Percentiles rank a stretch among this genome's conserved stretches.
Conservation (phyloP, 1,140 invertebrate species). For the Mercenaria mercenaria region DNA sequence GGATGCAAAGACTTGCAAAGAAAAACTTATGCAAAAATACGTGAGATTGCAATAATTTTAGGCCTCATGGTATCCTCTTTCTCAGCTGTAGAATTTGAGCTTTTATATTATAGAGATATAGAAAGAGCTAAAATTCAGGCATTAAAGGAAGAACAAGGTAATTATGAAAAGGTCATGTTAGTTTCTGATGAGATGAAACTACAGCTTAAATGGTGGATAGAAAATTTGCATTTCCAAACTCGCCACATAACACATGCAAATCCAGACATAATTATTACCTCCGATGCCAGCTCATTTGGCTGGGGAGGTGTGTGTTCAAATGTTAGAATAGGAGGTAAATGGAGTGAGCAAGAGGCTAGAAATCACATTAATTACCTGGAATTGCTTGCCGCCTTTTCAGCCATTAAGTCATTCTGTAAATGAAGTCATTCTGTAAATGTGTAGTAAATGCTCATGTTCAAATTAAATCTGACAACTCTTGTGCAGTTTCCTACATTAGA, state of each 20-base stretch:
- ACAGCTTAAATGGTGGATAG: constrained; percentile 31
- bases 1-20: background rate
- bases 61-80: constrained; percentile 32
- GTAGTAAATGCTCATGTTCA: background rate
- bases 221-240: background rate
- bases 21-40: background rate
- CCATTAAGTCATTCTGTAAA: background rate
- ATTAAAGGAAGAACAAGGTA: background rate
- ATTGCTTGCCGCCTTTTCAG: background rate
- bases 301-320: constrained; percentile 24
- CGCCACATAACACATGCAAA: constrained; percentile 17
- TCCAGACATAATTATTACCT: constrained; percentile 13
- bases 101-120: constrained; percentile 20
- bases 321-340: constrained; percentile 43
- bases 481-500: background rate
- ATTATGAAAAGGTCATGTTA: constrained; percentile 16
- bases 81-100: constrained; percentile 39
- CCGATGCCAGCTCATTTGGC: constrained; percentile 23
- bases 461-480: constrained; percentile 14
- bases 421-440: background rate
- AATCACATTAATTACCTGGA: constrained; percentile 33
- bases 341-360: background rate
- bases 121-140: constrained; percentile 18
- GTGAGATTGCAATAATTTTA: background rate
- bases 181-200: background rate